Percentiles rank a stretch among this genome's conserved stretches.
phyloP scores from a whole-genome alignment of 2,888 invertebrate species.

The Spilarctia lutea region DNA sequence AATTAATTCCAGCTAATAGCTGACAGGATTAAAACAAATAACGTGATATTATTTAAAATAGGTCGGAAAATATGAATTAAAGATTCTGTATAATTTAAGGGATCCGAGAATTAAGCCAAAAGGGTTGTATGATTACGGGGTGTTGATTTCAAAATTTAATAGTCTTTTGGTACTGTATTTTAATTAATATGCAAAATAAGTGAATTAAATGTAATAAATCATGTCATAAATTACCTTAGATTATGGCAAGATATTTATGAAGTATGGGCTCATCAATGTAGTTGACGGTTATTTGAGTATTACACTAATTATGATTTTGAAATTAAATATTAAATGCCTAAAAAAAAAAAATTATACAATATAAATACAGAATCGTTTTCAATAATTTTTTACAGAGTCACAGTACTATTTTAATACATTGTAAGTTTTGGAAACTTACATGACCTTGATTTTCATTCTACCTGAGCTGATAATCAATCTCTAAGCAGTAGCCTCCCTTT shows the following conservation, averaged over 20 bases:
- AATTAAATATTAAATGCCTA: neutral
- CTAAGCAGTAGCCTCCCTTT: neutral
- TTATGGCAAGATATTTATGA: neutral
- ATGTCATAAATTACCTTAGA: neutral
- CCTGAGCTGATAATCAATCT: neutral
- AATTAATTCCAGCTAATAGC: slow-evolving; percentile 3
- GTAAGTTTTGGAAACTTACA: too few relatives aligned
- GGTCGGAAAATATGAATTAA: slow-evolving; percentile 15
- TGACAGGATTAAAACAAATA: neutral
- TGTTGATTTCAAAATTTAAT: neutral
- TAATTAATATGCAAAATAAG: neutral
- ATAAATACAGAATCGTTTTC: too few relatives aligned
- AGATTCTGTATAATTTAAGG: slow-evolving; percentile 3
- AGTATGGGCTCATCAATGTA: neutral
- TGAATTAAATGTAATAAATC: neutral
- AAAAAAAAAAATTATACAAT: too few relatives aligned
- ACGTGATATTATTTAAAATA: slow-evolving; percentile 13
- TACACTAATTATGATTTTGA: neutral
- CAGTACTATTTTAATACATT: too few relatives aligned
- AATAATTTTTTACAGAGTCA: too few relatives aligned
- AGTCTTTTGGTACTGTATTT: neutral
- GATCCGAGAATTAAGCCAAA: slow-evolving; percentile 17
- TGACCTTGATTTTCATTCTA: too few relatives aligned
- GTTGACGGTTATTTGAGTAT: neutral
- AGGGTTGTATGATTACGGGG: slow-evolving; percentile 26